Percentiles rank a stretch among this genome's conserved stretches.
phyloP scores from a whole-genome alignment of 2,888 invertebrate species.

The Gryllus longicercus region DNA sequence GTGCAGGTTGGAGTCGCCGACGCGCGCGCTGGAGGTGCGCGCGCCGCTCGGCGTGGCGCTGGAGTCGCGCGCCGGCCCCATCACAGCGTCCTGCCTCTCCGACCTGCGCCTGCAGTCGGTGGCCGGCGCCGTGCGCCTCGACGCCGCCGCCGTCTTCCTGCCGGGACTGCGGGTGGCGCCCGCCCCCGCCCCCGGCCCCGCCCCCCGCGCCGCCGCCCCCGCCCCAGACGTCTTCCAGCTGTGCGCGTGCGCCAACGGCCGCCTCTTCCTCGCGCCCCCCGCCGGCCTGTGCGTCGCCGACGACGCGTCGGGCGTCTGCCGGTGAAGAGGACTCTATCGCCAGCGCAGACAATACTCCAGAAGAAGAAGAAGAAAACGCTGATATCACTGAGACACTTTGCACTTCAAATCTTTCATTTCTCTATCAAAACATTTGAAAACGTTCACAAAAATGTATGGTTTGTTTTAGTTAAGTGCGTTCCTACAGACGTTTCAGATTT shows the following conservation, averaged over 20 bases:
- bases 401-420: too few species aligned
- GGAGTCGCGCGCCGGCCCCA: slow-evolving; percentile 81
- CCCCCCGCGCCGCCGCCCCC: too few species aligned
- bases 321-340: background rate
- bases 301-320: background rate
- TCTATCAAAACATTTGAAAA: too few species aligned
- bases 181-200: background rate
- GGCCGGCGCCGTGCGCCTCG: slow-evolving; percentile 54
- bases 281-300: background rate
- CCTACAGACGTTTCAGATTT: too few species aligned
- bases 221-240: background rate
- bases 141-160: background rate
- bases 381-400: too few species aligned
- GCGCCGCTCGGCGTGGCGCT: slow-evolving; percentile 80
- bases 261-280: background rate
- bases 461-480: too few species aligned
- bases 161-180: background rate
- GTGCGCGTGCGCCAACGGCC: slow-evolving; percentile 1
- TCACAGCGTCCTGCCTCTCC: slow-evolving; percentile 75
- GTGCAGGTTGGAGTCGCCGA: slow-evolving; percentile 80
- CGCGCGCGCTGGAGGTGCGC: slow-evolving; percentile 75
- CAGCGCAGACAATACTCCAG: too few species aligned
- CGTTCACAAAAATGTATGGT: too few species aligned
- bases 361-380: too few species aligned
- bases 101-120: slow-evolving; percentile 78